These are phyloP conservation scores for Sigmodon hispidus DNA, from an alignment of 2,113 vertebrate species.

Conservation along the genomic window DNA sequence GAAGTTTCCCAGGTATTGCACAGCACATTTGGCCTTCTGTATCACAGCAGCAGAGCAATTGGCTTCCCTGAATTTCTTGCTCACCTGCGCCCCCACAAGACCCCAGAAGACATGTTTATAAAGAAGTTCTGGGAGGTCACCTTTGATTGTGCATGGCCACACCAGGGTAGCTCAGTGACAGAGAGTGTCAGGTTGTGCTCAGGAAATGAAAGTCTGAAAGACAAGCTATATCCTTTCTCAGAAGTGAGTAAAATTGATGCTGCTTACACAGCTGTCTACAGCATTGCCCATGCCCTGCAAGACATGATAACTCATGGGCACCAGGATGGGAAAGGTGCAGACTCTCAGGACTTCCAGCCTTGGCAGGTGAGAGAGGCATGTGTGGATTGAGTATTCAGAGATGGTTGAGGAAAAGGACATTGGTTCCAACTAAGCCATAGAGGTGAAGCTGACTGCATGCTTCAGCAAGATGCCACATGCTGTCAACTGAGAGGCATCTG, in stretches of 20 bases:
- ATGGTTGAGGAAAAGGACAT: background rate
- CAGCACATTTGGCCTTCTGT: background rate
- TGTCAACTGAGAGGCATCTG: background rate
- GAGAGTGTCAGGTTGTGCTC: background rate
- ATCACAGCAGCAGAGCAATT: background rate
- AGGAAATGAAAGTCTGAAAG: background rate
- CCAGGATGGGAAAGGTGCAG: background rate
- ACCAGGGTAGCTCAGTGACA: accelerated
- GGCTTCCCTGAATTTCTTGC: constrained; percentile 43
- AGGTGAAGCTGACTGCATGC: background rate
- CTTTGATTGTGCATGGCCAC: constrained; percentile 9
- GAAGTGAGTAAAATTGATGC: background rate
- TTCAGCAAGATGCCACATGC: background rate
- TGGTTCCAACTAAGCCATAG: background rate
- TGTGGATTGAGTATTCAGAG: background rate
- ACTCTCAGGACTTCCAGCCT: background rate
- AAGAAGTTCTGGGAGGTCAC: constrained; percentile 50
- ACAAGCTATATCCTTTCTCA: background rate
- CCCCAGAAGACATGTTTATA: constrained; percentile 26
- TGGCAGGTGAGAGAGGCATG: constrained; percentile 60
- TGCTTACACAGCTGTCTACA: constrained; percentile 38
- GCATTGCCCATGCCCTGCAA: constrained; percentile 58
- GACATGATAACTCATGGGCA: background rate
- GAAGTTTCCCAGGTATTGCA: background rate
- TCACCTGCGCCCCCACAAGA: background rate